Base-by-base conservation (phyloP, 2,888 invertebrate genomes). In the Macrophya alboannulata region DNA sequence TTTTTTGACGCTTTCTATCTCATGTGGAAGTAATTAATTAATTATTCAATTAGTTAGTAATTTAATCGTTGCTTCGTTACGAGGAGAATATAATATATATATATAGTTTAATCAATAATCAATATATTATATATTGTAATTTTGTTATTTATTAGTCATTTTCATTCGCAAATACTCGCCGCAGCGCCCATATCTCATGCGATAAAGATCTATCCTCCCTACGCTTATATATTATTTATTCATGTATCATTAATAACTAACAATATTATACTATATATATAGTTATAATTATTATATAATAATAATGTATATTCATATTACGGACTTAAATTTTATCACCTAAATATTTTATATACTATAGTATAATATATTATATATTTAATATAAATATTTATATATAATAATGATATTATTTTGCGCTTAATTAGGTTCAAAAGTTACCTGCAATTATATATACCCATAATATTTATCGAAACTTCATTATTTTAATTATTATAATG, bases 111-210 rank as follows among this genome's bases (percentile, higher is more conserved):
- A 62, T 25, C 12, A 4, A 59, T 74, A 4, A 37, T 55, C 45
- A 17, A 21, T 21, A 84, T 84, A 15, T 51, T 21, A 74, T 31
- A n/a, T n/a, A n/a, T n/a, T n/a, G 31, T 31, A 31, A 31, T 31
- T 2, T 62, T 48, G 68, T 71, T 71, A 37, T 40, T 86, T 81
- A 62, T 62, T 25, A 62, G 62, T 59, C 51, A 77, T 77, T 87
- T 87, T 85, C 84, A 87, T 86, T 86, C 88, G 88, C 89, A 88
- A 89, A 90, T 88, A 90, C 90, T 92, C 92, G 90, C 90, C 91
- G 92, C 92, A 92, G 92, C 92, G 92, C 92, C 92, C 92, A 90
- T 91, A 89, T 91, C 91, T 92, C 92, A 92, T 92, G 92, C 92
- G 92, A 92, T 91, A 90, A 91, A 90, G 92, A 92, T 92, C 91